phyloP scores from a whole-genome alignment of 2,888 invertebrate genomes.

The Cheilosia vulpina region DNA sequence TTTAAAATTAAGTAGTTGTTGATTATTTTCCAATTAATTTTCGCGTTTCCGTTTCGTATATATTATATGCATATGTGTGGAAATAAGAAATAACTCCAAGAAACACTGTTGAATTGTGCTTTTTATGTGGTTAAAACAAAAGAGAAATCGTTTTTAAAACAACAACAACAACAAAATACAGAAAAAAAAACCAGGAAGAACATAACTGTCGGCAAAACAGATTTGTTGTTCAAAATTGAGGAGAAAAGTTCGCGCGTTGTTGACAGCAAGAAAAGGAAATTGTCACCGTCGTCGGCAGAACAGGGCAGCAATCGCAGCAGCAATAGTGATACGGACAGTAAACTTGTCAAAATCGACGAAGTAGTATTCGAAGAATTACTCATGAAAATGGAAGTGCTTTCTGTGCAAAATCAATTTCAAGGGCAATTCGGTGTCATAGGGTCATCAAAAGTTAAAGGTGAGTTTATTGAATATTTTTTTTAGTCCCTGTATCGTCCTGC shows the following conservation, averaged over 20 bases:
- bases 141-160: background rate
- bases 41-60: slow-evolving; percentile 45
- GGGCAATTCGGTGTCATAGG: slow-evolving; percentile 88
- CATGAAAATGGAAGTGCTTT: slow-evolving; percentile 91
- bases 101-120: slow-evolving; percentile 57
- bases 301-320: slow-evolving; percentile 38
- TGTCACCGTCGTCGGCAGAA: slow-evolving; percentile 38
- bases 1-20: slow-evolving; percentile 73
- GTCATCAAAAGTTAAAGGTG: slow-evolving; percentile 88
- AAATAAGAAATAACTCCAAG: slow-evolving; percentile 44
- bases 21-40: slow-evolving; percentile 72
- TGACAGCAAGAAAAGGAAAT: slow-evolving; percentile 47
- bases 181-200: slow-evolving; percentile 1
- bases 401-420: slow-evolving; percentile 90
- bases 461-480: slow-evolving; percentile 78
- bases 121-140: slow-evolving; percentile 37
- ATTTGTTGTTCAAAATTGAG: slow-evolving; percentile 68
- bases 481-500: background rate
- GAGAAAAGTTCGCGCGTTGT: slow-evolving; percentile 67
- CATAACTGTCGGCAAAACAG: slow-evolving; percentile 40
- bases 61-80: slow-evolving; percentile 18
- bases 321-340: slow-evolving; percentile 65
- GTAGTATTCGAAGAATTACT: slow-evolving; percentile 80
- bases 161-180: slow-evolving; percentile 15
- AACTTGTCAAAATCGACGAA: slow-evolving; percentile 80